Evolutionary conservation across 2,888 invertebrate genomes (phyloP).

Genomic region (Erynnis tages): DNA sequence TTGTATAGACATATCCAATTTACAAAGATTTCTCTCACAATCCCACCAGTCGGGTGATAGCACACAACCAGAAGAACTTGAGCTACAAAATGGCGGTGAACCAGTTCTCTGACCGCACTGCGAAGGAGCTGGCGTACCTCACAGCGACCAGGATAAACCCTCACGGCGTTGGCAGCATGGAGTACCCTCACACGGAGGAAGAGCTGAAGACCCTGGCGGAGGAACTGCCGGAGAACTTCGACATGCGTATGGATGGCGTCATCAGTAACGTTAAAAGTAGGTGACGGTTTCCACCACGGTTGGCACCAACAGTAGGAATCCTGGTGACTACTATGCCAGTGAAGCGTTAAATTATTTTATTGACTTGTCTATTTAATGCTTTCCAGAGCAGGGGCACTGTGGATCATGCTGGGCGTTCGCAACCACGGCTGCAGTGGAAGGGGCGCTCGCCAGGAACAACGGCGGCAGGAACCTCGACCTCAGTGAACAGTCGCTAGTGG

Average conservation of each 20-base stretch:
- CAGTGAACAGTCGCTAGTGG: slow-evolving; percentile 55
- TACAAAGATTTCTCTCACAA: background rate
- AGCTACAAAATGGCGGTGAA: slow-evolving; percentile 48
- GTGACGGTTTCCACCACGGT: too few relatives aligned
- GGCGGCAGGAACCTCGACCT: slow-evolving; percentile 47
- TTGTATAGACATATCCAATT: too few relatives aligned
- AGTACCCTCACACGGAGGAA: slow-evolving; percentile 42
- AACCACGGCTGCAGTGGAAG: slow-evolving; percentile 48
- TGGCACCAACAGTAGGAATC: too few relatives aligned
- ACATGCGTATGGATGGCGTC: slow-evolving; percentile 48
- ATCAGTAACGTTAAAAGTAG: slow-evolving; percentile 48
- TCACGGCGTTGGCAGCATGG: slow-evolving; percentile 30
- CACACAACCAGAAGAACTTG: slow-evolving; percentile 47
- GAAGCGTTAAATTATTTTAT: too few relatives aligned
- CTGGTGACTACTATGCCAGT: too few relatives aligned
- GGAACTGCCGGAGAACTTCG: slow-evolving; percentile 45
- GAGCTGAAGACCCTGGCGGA: slow-evolving; percentile 36
- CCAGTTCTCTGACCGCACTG: slow-evolving; percentile 47
- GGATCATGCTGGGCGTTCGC: slow-evolving; percentile 58
- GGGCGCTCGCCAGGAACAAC: slow-evolving; percentile 43
- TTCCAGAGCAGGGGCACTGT: slow-evolving; percentile 48
- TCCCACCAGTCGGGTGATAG: slow-evolving; percentile 39
- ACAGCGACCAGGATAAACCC: slow-evolving; percentile 36
- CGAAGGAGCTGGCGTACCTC: slow-evolving; percentile 40
- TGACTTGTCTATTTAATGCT: too few relatives aligned